These are phyloP conservation scores for Thereva nobilitata DNA, from an alignment of 2,888 invertebrate genomes.

Conservation along the genomic window DNA sequence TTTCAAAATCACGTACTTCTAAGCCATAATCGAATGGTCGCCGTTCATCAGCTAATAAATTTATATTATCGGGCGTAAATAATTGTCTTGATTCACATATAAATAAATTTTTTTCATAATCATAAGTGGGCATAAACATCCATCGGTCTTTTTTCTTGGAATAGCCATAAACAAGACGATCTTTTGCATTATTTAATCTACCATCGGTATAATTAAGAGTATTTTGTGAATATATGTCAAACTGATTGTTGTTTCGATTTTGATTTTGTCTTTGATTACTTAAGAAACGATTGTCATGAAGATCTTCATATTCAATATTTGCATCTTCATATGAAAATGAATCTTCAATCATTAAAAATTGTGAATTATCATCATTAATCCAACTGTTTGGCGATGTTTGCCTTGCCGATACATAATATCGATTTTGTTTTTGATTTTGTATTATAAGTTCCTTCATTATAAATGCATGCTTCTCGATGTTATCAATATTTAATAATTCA, in stretches of 20 bases:
- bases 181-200: slow-evolving; percentile 61
- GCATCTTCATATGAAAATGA: slow-evolving; percentile 73
- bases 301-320: slow-evolving; percentile 55
- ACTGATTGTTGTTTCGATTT: background rate
- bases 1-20: slow-evolving; percentile 76
- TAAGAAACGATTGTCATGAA: slow-evolving; percentile 55
- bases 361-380: slow-evolving; percentile 85
- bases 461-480: slow-evolving; percentile 85
- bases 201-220: slow-evolving; percentile 47
- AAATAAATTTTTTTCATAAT: slow-evolving; percentile 75
- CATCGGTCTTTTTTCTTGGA: slow-evolving; percentile 74
- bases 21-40: slow-evolving; percentile 85
- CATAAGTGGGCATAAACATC: slow-evolving; percentile 82
- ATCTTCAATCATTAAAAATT: slow-evolving; percentile 77
- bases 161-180: slow-evolving; percentile 80
- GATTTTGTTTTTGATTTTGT: slow-evolving; percentile 82
- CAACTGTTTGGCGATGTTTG: slow-evolving; percentile 76
- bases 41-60: slow-evolving; percentile 73
- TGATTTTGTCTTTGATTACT: slow-evolving; percentile 40
- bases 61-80: slow-evolving; percentile 66
- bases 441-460: slow-evolving; percentile 78
- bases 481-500: slow-evolving; percentile 79
- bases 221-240: background rate
- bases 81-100: slow-evolving; percentile 73
- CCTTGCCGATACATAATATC: slow-evolving; percentile 84